Evolutionary conservation across 2,113 vertebrate genomes (phyloP).

Genomic region (Clupea harengus): DNA sequence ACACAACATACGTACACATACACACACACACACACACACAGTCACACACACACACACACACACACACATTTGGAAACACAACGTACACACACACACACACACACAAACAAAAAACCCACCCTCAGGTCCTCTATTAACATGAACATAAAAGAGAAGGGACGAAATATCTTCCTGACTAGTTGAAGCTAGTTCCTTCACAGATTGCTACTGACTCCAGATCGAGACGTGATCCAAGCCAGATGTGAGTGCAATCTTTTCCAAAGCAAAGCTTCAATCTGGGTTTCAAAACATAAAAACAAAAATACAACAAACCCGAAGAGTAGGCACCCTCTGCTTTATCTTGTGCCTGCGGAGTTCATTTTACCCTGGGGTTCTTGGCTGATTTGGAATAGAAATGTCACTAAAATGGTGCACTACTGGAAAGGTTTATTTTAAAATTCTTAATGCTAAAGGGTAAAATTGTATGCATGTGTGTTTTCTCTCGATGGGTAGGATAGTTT

Average conservation of each 20-base stretch:
- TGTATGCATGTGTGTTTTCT: neutral
- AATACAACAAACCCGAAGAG: neutral
- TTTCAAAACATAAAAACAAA: neutral
- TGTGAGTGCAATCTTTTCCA: neutral
- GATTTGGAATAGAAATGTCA: no score
- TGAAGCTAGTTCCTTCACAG: neutral
- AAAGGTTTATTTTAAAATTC: no score
- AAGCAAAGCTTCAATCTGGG: no score
- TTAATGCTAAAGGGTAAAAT: no score
- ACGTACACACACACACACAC: neutral
- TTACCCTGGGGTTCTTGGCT: no score
- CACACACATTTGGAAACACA: neutral
- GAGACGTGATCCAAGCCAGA: neutral
- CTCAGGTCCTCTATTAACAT: neutral
- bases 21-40: slow-evolving; percentile 8
- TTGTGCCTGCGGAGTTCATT: no score
- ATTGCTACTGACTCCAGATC: neutral
- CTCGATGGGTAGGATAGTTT: neutral
- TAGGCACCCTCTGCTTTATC: neutral
- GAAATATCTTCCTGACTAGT: neutral
- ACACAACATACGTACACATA: neutral
- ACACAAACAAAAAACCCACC: neutral
- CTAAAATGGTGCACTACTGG: no score
- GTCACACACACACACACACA: neutral
- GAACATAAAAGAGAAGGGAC: no score